Evolutionary conservation across 2,113 vertebrate species (phyloP).

Genomic region (Hippocampus barbouri): DNA sequence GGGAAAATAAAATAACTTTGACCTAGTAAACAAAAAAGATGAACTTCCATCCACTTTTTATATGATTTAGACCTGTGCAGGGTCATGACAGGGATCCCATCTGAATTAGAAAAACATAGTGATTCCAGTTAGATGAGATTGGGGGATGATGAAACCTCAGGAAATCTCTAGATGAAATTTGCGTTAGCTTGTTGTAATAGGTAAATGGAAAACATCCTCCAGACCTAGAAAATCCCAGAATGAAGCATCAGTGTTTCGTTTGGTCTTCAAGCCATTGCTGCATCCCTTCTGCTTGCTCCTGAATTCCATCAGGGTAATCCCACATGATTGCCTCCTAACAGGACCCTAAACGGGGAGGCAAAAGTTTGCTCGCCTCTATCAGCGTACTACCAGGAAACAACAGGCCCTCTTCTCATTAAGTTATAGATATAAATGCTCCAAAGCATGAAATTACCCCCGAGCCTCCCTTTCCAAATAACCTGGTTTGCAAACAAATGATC

Average conservation of each 20-base stretch:
- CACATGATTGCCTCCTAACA: constrained; percentile 69
- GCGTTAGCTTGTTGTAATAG: constrained; percentile 19
- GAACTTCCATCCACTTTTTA: not conserved
- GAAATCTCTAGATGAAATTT: constrained; percentile 29
- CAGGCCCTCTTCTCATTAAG: constrained; percentile 95
- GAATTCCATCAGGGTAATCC: constrained; percentile 62
- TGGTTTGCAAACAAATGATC: constrained; percentile 98
- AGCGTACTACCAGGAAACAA: constrained; percentile 76
- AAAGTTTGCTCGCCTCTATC: constrained; percentile 70
- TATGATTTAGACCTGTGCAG: not conserved
- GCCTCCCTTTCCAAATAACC: constrained; percentile 92
- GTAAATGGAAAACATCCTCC: constrained; percentile 20
- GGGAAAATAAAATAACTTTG: not conserved
- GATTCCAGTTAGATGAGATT: not conserved
- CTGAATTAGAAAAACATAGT: not conserved
- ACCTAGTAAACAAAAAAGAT: not conserved
- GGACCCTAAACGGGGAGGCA: constrained; percentile 66
- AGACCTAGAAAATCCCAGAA: constrained; percentile 42
- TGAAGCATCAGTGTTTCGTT: constrained; percentile 56
- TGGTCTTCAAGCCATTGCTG: constrained; percentile 50
- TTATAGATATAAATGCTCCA: constrained; percentile 94
- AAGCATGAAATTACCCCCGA: constrained; percentile 99
- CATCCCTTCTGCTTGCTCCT: constrained; percentile 57
- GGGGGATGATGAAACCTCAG: constrained; percentile 16
- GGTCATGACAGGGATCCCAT: not conserved